Evolutionary conservation across 2,797 vertebrate species (phyloP), one percentile per base, ranked within the genome.

Genomic region (Urophycis tenuis): DNA sequence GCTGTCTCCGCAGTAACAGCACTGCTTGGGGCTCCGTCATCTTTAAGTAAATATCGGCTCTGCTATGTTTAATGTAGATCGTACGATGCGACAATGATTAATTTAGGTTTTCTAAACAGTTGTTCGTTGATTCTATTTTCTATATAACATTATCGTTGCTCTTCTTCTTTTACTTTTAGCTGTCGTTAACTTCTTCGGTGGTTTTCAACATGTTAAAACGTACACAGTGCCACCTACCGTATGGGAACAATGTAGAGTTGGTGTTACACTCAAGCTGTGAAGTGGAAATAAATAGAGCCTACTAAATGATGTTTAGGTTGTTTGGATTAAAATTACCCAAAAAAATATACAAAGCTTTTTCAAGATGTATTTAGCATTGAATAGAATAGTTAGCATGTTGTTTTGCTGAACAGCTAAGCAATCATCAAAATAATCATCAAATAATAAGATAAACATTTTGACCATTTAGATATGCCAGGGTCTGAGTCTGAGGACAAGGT

Each of bases 21-120:
- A 93, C 96, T 80, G 96, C 96, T 93, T 97, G 97, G 83, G 95
- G 95, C 94, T 98, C 96, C 94, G 96, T 97, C 97, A 98, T 99
- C 81, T 67, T 86, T 88, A 64, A 74, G 49, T 79, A 34, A 79
- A 76, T 49, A 30, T 82, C 78, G 75, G 78, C 82, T 70, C 67
- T 11, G 69, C 31, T 86, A 73, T 83, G 74, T 83, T 88, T 49
- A 82, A 77, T 76, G 33, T 74, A 70, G 73, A 77, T 85, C 75
- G 77, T 75, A 79, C 30, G 82, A 76, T 79, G 79, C 86, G 87
- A 83, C 75, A 10, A 41, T 71, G 84, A 85, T 84, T 80, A 78
- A 67, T 60, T 60, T n/a, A 60, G 53, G 22, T 25, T 60, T 60
- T 29, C 49, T 69, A 49, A 75, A 81, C 78, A 76, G 74, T 67